Conservation (phyloP, 2,888 invertebrate species). For the Caenorhabditis wallacei region DNA sequence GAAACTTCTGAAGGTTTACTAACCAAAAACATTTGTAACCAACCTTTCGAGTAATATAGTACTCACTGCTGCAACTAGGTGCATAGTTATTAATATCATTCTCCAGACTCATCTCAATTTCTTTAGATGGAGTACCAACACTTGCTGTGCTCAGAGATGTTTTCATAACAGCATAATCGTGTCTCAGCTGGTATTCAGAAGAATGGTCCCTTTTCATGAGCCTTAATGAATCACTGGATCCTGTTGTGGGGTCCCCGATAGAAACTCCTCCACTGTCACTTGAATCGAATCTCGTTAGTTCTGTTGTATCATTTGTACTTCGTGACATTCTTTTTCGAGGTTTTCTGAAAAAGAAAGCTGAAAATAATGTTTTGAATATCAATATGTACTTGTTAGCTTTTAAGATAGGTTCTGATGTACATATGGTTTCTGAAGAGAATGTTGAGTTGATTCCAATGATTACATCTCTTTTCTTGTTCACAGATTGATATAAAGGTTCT, state of each 20-base stretch:
- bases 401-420: conserved; percentile 64
- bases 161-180: conserved; percentile 53
- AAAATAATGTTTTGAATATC: too few relatives aligned
- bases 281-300: conserved; percentile 62
- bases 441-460: conserved; percentile 74
- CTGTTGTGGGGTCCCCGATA: conserved; percentile 51
- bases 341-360: conserved; percentile 28
- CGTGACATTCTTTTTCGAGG: conserved; percentile 53
- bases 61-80: conserved; percentile 56
- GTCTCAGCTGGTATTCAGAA: conserved; percentile 56
- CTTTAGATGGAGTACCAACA: conserved; percentile 53
- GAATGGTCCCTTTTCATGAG: conserved; percentile 50
- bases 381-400: conserved; percentile 52
- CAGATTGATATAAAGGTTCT: conserved; percentile 59
- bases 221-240: conserved; percentile 43
- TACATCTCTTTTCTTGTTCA: conserved; percentile 64
- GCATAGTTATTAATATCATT: conserved; percentile 44
- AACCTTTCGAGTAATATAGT: conserved; percentile 61
- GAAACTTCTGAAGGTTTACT: background rate
- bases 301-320: conserved; percentile 62
- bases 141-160: conserved; percentile 56
- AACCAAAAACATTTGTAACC: background rate
- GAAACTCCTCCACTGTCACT: conserved; percentile 72
- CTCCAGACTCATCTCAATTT: conserved; percentile 50
- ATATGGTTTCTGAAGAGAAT: conserved; percentile 69